Conservation (phyloP, 2,113 vertebrate species). For the Oreocharis arfaki region DNA sequence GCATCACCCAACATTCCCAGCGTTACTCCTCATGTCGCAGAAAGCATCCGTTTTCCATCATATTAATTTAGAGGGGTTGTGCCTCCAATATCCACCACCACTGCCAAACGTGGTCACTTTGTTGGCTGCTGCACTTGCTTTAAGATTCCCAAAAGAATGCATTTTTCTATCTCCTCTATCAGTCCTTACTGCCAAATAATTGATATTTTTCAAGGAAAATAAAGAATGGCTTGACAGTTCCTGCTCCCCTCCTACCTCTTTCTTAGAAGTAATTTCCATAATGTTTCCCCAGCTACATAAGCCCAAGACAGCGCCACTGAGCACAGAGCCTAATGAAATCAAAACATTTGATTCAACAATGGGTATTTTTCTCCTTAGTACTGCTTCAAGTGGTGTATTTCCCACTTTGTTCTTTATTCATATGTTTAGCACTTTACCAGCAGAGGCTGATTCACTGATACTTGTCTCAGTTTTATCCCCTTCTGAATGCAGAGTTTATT, state of each 20-base stretch:
- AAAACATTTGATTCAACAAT: neutral
- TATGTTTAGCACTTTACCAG: neutral
- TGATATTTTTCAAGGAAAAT: neutral
- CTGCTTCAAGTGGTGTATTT: neutral
- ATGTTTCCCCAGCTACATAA: neutral
- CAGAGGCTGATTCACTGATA: neutral
- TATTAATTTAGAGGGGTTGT: neutral
- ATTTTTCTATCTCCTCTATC: neutral
- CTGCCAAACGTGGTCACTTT: fast-evolving
- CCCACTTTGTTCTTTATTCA: neutral
- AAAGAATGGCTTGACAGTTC: neutral
- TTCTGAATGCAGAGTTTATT: neutral
- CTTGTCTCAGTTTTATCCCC: neutral
- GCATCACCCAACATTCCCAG: neutral
- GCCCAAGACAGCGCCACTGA: neutral
- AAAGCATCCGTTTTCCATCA: neutral
- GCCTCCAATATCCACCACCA: neutral
- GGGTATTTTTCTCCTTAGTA: neutral
- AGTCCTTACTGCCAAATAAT: neutral
- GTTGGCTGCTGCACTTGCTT: neutral
- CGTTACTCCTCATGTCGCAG: neutral
- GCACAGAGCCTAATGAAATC: neutral
- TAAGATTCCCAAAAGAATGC: neutral
- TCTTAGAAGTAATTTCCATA: neutral
- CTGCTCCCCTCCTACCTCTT: neutral